These are phyloP conservation scores for Lophura nycthemera DNA, from an alignment of 2,113 vertebrate genomes.

Conservation along the genomic window DNA sequence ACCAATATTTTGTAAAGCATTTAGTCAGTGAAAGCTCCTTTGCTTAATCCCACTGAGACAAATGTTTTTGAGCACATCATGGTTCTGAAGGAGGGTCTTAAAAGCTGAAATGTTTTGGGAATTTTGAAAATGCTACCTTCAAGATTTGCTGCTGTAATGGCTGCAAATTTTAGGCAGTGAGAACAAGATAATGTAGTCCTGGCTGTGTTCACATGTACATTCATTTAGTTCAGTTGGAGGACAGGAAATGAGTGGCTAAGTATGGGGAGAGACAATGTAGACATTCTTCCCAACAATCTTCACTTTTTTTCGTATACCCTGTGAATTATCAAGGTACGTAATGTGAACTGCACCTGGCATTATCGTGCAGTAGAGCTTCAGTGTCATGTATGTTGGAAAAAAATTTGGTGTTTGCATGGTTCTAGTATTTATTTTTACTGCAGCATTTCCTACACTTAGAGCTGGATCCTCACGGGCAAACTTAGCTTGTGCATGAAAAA, in stretches of 20 bases:
- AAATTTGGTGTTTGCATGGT: neutral
- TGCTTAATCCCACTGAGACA: neutral
- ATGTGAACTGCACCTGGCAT: neutral
- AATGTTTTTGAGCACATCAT: neutral
- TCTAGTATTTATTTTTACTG: neutral
- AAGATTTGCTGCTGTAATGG: neutral
- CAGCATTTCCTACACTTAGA: neutral
- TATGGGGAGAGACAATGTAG: neutral
- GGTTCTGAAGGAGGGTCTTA: neutral
- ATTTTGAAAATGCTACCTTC: neutral
- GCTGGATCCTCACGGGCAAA: neutral
- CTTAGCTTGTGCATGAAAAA: neutral
- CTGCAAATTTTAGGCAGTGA: neutral
- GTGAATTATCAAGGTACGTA: neutral
- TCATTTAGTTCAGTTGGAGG: neutral
- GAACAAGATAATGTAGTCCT: neutral
- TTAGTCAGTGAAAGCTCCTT: neutral
- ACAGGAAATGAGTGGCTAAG: neutral
- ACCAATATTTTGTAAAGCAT: neutral
- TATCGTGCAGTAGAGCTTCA: neutral
- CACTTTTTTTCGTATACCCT: neutral
- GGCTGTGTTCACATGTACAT: neutral
- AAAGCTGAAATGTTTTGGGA: neutral
- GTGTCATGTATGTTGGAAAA: neutral
- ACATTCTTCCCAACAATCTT: neutral